Evolutionary conservation across 2,888 invertebrate species (phyloP), one percentile per base, ranked within the genome.

Genomic region (Protophormia terraenovae): DNA sequence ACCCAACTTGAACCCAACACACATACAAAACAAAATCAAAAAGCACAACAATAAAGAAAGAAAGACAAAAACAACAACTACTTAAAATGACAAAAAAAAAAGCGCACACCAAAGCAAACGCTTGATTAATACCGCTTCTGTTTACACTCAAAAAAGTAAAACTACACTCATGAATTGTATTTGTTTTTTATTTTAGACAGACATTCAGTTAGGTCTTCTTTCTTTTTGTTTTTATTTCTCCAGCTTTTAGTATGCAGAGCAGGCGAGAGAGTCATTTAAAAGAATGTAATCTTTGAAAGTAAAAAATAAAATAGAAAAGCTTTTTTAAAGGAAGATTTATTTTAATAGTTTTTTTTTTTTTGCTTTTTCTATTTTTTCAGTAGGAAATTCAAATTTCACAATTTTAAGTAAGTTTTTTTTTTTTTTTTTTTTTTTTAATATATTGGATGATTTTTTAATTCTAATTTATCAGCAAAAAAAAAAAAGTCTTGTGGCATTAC

Each of bases 1-100:
- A 67, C 76, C 86, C 78, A 83, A 86, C 86, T 86, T 85, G 19
- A 82, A 71, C 58, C 62, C 41, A 76, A 82, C 67, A 58, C 19
- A 50, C 60, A 47, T 72, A 66, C 32, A 67, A 67, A 77, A 76
- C 24, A 71, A 77, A 24, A 60, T 58, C 41, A 64, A 41, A 76
- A 41, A 41, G 6, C 29, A 6, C 32, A 72, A 60, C 55, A 35
- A 3, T 10, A 50, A 67, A 58, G 50, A 58, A 27, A 77, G 69
- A 75, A 75, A 75, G 75, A 50, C 27, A 75, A 50, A 41, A 72
- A 27, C 50, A 71, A 72, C 62, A 50, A 71, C 24, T 41, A 22
- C 10, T n/a, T n/a, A n/a, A n/a, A n/a, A n/a, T n/a, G n/a, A n/a
- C n/a, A 22, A 1, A 16, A 53, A 71, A 60, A 55, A 76, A 58